Percentiles rank a stretch among this genome's conserved stretches.
These are phyloP conservation scores for Xenopus laevis DNA, from an alignment of 2,113 vertebrate species.

Conservation along the genomic window DNA sequence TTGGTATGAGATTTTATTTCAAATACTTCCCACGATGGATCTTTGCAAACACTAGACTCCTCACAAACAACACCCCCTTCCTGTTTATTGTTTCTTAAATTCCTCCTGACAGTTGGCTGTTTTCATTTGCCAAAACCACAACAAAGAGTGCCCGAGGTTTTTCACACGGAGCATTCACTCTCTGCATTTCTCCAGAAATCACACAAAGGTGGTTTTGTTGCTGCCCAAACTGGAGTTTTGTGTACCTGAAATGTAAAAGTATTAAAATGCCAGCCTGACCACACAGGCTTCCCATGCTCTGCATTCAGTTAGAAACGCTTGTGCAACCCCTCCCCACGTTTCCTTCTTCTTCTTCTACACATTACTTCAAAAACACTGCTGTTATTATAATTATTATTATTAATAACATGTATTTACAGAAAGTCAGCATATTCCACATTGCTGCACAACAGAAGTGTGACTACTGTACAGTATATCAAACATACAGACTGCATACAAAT, in stretches of 20 bases:
- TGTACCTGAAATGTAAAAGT: constrained; percentile 73
- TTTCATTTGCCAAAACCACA: constrained; percentile 67
- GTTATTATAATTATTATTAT: too few relatives aligned
- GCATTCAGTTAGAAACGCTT: constrained; percentile 65
- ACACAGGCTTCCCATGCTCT: constrained; percentile 61
- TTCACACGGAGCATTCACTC: constrained; percentile 57
- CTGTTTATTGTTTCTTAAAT: constrained; percentile 64
- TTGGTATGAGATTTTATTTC: constrained; percentile 22
- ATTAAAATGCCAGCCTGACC: constrained; percentile 62
- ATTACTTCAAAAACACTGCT: too few relatives aligned
- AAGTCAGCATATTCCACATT: too few relatives aligned
- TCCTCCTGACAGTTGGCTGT: constrained; percentile 65
- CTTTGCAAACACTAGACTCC: constrained; percentile 48
- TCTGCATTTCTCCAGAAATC: constrained; percentile 52
- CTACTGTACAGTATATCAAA: too few relatives aligned
- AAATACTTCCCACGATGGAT: constrained; percentile 52
- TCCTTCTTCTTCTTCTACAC: too few relatives aligned
- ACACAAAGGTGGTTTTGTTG: constrained; percentile 74
- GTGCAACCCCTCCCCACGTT: too few relatives aligned
- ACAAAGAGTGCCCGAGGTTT: constrained; percentile 67
- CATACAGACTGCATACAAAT: too few relatives aligned
- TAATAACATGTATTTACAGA: too few relatives aligned
- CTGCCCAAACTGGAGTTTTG: constrained; percentile 51
- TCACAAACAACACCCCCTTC: constrained; percentile 44
- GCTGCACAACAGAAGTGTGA: too few relatives aligned